Base-by-base conservation (phyloP, 2,888 invertebrate species). In the Coelinius sp. region DNA sequence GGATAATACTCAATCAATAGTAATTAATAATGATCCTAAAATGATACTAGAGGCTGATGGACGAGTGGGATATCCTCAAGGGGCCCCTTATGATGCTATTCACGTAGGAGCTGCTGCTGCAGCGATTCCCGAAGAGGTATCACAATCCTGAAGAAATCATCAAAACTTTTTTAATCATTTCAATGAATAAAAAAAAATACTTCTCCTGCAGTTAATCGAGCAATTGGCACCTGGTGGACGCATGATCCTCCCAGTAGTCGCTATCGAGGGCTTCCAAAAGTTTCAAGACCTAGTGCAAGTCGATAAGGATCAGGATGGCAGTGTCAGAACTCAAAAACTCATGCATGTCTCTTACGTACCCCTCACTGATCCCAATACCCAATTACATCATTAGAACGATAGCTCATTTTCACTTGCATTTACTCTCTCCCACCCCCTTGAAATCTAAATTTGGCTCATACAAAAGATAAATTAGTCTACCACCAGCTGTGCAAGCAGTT, bases 341-440 rank as follows among this genome's bases (percentile, higher is more conserved):
- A 97, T 98, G 97, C 95, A 96, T 68, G 99, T 99, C 17, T 95
- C 98, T 81, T 99, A 98, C 86, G 99, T 99, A 44, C 99, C 98
- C 0, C 90, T 99, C 44, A 99, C 99, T 0, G 97, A 97, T 88
- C 92, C 93, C 84, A 90, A 91, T 24, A 89, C 91, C 72, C 94
- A 95, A 86, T 88, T 90, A 88, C 86, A 88, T 20, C 68, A 77
- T 74, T 75, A 63, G 70, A 20, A 49, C 35, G 5, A n/a, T 1
- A 41, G 6, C n/a, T 14, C 20, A 5, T 46, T 14, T 17, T 2
- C 46, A n/a, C n/a, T n/a, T n/a, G n/a, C n/a, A n/a, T n/a, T n/a
- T n/a, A n/a, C 20, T 10, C 20, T 17, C 14, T 44, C n/a, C 6
- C 17, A 1, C 44, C 17, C 44, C 44, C 46, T 17, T 10, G 8